phyloP scores from a whole-genome alignment of 1,140 invertebrate genomes.

The Melipona quadrifasciata region DNA sequence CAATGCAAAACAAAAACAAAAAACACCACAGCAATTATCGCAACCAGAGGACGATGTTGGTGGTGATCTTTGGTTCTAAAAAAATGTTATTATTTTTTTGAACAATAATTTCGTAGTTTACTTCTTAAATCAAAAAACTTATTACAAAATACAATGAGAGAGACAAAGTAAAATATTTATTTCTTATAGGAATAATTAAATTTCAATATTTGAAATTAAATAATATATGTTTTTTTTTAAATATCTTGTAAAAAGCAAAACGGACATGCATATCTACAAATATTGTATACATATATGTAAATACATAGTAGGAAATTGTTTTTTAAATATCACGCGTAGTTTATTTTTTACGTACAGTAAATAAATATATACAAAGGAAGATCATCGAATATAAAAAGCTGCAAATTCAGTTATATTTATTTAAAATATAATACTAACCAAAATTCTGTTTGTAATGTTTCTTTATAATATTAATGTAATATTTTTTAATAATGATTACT shows the following conservation, averaged over 20 bases:
- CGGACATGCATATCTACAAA: conserved; percentile 31
- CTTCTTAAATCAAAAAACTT: conserved; percentile 29
- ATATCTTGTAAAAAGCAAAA: conserved; percentile 34
- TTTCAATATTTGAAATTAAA: conserved; percentile 36
- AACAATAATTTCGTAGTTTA: conserved; percentile 27
- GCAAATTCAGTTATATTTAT: conserved; percentile 28
- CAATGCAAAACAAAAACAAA: conserved; percentile 64
- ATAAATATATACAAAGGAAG: neutral
- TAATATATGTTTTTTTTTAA: conserved; percentile 15
- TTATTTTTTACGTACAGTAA: neutral
- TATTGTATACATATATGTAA: conserved; percentile 53
- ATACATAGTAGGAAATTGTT: conserved; percentile 56
- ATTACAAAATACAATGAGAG: conserved; percentile 7
- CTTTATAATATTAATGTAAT: neutral
- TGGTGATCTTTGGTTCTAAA: conserved; percentile 83
- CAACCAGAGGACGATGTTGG: conserved; percentile 80
- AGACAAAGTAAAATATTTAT: conserved; percentile 30
- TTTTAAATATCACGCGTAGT: conserved; percentile 34
- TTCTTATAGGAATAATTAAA: conserved; percentile 31
- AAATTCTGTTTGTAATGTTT: conserved; percentile 23
- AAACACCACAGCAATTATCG: conserved; percentile 61
- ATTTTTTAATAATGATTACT: conserved; percentile 40
- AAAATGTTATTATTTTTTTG: conserved; percentile 10
- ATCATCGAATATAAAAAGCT: conserved; percentile 2
- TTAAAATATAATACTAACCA: conserved; percentile 4